Evolutionary conservation across 2,113 vertebrate genomes (phyloP).

Genomic region (Apodemus sylvaticus): DNA sequence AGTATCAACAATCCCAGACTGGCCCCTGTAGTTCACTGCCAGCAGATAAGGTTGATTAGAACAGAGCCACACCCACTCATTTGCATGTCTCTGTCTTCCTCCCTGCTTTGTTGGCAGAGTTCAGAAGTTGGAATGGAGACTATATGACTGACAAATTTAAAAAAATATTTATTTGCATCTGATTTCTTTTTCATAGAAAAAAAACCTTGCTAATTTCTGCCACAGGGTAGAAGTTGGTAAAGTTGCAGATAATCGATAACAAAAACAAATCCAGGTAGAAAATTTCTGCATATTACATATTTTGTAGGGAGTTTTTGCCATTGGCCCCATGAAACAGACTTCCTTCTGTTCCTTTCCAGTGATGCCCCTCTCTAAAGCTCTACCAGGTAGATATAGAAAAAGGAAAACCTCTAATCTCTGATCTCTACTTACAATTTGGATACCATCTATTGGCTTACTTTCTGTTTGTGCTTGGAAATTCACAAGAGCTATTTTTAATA

Average conservation of each 20-base stretch:
- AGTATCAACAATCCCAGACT: background rate
- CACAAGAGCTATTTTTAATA: background rate
- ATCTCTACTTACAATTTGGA: slow-evolving; percentile 13
- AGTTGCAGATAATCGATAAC: background rate
- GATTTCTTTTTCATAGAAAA: background rate
- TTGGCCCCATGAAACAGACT: background rate
- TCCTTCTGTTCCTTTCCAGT: background rate
- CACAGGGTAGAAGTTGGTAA: background rate
- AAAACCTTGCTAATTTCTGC: background rate
- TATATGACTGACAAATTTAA: background rate
- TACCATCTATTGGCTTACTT: background rate
- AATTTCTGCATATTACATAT: background rate
- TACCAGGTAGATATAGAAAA: background rate
- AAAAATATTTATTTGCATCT: background rate
- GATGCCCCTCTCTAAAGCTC: background rate
- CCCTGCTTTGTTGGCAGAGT: background rate
- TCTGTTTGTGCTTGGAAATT: background rate
- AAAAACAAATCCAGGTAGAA: background rate
- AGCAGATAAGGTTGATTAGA: background rate
- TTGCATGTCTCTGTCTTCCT: background rate
- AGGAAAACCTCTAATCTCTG: background rate
- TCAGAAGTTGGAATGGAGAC: background rate
- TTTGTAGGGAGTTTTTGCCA: background rate
- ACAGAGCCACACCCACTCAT: background rate
- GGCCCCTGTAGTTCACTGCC: background rate